Evolutionary conservation across 2,888 invertebrate genomes (phyloP).

Genomic region (Agrochola macilenta): DNA sequence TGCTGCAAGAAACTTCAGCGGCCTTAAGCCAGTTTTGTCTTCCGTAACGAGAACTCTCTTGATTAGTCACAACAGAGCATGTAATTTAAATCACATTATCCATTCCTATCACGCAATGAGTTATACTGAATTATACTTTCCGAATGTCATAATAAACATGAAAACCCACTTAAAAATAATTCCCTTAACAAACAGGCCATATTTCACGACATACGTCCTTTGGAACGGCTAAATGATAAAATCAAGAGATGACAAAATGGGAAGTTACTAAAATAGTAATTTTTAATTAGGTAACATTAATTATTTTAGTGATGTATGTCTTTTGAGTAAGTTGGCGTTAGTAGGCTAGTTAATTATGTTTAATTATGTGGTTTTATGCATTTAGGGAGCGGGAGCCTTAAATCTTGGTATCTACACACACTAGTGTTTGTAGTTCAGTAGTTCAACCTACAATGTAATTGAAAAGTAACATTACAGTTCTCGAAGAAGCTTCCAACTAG

Average conservation of each 20-base stretch:
- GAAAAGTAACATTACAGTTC: conserved; percentile 21
- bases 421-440: neutral
- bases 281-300: no score
- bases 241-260: neutral
- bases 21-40: neutral
- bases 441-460: conserved; percentile 18
- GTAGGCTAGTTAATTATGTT: no score
- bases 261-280: neutral
- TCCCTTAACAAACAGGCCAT: neutral
- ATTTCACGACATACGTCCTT: neutral
- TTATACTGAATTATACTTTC: neutral
- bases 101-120: neutral
- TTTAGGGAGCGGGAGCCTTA: no score
- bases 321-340: no score
- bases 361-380: no score
- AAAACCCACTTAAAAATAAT: conserved; percentile 18
- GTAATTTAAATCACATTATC: conserved; percentile 14
- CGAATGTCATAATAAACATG: conserved; percentile 21
- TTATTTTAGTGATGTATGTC: no score
- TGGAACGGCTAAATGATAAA: conserved; percentile 7
- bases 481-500: conserved; percentile 25
- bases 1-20: no score
- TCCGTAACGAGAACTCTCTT: neutral
- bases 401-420: no score
- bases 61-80: no score